These are phyloP conservation scores for Yoshiicerus persimilis DNA, from an alignment of 1,140 invertebrate species.

Conservation along the genomic window DNA sequence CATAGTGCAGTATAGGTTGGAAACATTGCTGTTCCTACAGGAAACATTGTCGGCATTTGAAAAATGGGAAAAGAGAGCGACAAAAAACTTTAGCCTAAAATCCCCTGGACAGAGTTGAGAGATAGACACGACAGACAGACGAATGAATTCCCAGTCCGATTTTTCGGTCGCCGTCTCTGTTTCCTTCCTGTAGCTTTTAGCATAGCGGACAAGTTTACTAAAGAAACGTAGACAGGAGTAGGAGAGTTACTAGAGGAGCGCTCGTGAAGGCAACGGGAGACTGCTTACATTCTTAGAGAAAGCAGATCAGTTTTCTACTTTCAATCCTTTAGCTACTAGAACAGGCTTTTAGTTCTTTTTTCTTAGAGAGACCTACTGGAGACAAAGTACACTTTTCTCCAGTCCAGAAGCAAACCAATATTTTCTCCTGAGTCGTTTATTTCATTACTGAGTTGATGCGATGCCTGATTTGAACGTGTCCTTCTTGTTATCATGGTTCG, in stretches of 20 bases:
- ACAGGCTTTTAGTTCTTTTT: neutral
- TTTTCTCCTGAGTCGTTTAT: conserved; percentile 9
- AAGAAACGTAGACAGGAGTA: neutral
- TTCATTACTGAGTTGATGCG: conserved; percentile 2
- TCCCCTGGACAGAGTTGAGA: conserved; percentile 8
- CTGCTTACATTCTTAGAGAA: neutral
- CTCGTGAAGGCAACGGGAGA: neutral
- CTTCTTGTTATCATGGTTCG: neutral
- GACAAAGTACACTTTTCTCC: neutral
- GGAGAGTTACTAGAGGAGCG: neutral
- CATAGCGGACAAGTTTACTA: neutral
- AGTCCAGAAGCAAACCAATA: conserved; percentile 2
- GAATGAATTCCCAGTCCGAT: conserved; percentile 11
- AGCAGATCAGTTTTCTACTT: conserved; percentile 9
- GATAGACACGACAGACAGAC: conserved; percentile 18
- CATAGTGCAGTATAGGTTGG: neutral
- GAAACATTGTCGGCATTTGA: neutral
- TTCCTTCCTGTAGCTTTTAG: conserved; percentile 2
- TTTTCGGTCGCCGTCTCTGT: neutral
- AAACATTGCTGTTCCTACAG: neutral
- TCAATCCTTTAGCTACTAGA: neutral
- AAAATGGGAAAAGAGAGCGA: conserved; percentile 4
- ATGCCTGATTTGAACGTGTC: neutral
- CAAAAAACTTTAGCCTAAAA: conserved; percentile 13
- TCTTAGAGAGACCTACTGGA: neutral